Evolutionary conservation across 2,113 vertebrate genomes (phyloP).

Genomic region (Salvelinus alpinus): DNA sequence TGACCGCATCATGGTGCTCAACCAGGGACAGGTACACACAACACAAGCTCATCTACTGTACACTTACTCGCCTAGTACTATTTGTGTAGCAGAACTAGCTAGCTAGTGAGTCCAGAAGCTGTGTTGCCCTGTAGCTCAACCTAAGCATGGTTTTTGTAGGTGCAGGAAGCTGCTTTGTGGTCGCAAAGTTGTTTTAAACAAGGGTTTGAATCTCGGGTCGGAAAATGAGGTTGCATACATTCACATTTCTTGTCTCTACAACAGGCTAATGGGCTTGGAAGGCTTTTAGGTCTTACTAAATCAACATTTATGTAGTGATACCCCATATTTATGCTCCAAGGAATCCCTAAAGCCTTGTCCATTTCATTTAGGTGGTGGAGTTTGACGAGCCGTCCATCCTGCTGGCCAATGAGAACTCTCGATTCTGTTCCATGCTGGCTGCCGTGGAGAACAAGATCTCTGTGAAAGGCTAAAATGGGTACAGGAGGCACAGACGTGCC

Average conservation of each 20-base stretch:
- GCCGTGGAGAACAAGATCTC: slow-evolving; percentile 91
- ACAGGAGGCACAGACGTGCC: slow-evolving; percentile 6
- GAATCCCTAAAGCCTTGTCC: no score
- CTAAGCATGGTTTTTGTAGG: no score
- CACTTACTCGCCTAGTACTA: background rate
- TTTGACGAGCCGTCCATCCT: slow-evolving; percentile 88
- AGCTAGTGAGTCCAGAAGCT: no score
- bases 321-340: slow-evolving; percentile 16
- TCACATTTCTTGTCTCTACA: no score
- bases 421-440: slow-evolving; percentile 90
- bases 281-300: slow-evolving; percentile 14
- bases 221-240: no score
- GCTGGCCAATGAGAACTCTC: slow-evolving; percentile 90
- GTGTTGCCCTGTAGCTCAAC: no score
- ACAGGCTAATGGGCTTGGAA: no score
- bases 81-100: no score
- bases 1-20: slow-evolving; percentile 93
- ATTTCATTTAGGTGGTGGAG: slow-evolving; percentile 83
- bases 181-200: no score
- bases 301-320: slow-evolving; percentile 1
- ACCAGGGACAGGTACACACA: slow-evolving; percentile 83
- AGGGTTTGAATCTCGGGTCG: no score
- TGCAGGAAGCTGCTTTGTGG: no score
- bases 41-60: background rate
- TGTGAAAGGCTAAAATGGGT: slow-evolving; percentile 82